phyloP scores from a whole-genome alignment of 2,113 vertebrate species.

The Sitta europaea region DNA sequence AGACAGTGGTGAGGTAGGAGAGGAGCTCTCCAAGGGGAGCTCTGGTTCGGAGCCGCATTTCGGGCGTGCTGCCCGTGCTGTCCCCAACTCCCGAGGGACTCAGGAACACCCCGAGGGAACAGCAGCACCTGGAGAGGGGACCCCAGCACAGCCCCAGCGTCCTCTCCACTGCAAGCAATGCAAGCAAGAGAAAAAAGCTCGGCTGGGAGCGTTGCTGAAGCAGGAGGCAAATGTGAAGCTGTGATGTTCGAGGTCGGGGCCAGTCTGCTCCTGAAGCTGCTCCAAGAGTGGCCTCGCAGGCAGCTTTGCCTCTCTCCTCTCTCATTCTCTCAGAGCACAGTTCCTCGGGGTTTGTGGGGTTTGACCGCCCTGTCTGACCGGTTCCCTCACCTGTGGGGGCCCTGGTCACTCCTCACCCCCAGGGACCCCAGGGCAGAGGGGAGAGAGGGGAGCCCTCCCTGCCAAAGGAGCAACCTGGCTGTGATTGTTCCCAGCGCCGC shows the following conservation, averaged over 20 bases:
- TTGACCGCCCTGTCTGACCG: background rate
- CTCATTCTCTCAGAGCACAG: background rate
- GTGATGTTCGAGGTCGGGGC: background rate
- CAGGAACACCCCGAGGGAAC: fast-evolving
- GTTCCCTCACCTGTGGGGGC: fast-evolving
- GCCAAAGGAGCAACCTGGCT: fast-evolving
- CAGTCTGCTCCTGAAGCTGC: background rate
- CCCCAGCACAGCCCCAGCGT: background rate
- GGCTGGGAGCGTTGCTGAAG: background rate
- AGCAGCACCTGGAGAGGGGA: fast-evolving
- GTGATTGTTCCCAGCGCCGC: fast-evolving
- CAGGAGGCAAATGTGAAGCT: background rate
- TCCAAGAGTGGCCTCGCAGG: fast-evolving
- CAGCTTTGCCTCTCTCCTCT: background rate
- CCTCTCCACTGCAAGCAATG: background rate
- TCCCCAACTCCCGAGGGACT: background rate
- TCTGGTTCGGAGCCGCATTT: fast-evolving
- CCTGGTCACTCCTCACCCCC: fast-evolving
- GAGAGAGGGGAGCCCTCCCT: no score
- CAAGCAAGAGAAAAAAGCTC: background rate
- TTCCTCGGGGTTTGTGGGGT: fast-evolving
- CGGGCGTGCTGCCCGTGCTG: background rate
- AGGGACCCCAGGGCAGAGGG: background rate
- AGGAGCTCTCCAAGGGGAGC: fast-evolving
- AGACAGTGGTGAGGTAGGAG: fast-evolving